Evolutionary conservation across 35 echinoderm and acorn worm genomes (phyloP).

Genomic region (Strongylocentrotus purpuratus): DNA sequence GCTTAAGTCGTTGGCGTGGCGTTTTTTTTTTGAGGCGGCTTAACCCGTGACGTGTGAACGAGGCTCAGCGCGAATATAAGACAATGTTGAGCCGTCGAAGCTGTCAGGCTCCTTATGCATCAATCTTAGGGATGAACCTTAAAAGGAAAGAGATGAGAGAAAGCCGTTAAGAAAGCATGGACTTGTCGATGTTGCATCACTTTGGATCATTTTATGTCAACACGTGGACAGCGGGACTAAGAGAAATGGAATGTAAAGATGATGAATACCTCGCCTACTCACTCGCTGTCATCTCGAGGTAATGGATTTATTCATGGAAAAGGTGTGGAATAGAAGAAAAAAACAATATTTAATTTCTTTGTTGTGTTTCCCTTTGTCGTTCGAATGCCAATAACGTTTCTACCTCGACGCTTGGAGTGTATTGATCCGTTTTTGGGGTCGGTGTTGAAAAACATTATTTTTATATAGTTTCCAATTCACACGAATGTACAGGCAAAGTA

Average conservation of each 20-base stretch:
- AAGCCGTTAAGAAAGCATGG: background rate
- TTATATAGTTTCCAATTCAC: no score
- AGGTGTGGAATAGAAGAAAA: background rate
- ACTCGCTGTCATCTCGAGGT: background rate
- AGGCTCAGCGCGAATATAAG: background rate
- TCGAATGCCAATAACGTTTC: no score
- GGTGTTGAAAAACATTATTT: no score
- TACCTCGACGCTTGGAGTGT: no score
- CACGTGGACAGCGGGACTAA: background rate
- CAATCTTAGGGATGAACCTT: background rate
- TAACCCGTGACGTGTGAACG: no score
- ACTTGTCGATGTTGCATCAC: background rate
- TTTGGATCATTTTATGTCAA: background rate
- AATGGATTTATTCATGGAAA: background rate
- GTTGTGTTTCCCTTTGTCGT: no score
- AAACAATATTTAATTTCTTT: no score
- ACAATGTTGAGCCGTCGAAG: background rate
- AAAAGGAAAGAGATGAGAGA: background rate
- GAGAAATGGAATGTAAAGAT: background rate
- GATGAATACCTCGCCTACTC: background rate
- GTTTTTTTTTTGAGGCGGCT: no score
- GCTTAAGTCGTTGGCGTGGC: no score
- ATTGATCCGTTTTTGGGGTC: no score
- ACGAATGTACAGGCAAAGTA: no score
- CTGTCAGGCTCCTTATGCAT: background rate